Percentiles rank a stretch among this genome's conserved stretches.
Conservation (phyloP, 2,888 invertebrate species). For the Autographa gamma region DNA sequence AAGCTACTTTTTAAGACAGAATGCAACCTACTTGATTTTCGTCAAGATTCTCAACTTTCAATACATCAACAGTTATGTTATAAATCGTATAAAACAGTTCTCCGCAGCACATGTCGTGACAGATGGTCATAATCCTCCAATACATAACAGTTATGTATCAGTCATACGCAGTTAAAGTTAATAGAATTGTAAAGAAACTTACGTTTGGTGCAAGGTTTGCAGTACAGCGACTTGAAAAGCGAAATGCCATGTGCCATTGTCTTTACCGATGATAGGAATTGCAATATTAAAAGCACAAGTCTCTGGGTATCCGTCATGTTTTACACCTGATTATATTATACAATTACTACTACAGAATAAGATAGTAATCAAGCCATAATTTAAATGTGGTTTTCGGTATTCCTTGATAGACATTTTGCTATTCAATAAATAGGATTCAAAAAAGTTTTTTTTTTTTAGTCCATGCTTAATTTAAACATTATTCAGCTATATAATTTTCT, state of each 20-base stretch:
- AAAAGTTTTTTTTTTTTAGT: too few relatives aligned
- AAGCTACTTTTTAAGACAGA: background rate
- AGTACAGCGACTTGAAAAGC: slow-evolving; percentile 11
- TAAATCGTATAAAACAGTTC: slow-evolving; percentile 41
- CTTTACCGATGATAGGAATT: too few relatives aligned
- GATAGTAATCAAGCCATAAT: too few relatives aligned
- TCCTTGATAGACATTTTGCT: too few relatives aligned
- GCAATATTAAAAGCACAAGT: too few relatives aligned
- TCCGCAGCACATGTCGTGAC: slow-evolving; percentile 60
- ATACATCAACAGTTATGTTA: slow-evolving; percentile 41
- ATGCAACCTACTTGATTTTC: background rate
- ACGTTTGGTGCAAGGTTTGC: slow-evolving; percentile 18
- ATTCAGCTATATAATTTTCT: background rate
- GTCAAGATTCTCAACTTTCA: background rate
- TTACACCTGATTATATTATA: too few relatives aligned
- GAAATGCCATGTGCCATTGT: too few relatives aligned
- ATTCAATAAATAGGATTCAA: too few relatives aligned
- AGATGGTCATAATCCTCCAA: slow-evolving; percentile 56
- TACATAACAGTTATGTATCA: slow-evolving; percentile 65
- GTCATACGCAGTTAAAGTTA: slow-evolving; percentile 67
- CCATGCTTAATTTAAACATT: background rate
- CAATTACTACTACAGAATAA: too few relatives aligned
- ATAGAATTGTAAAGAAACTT: slow-evolving; percentile 53
- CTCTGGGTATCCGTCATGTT: too few relatives aligned
- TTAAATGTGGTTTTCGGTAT: too few relatives aligned